These are phyloP conservation scores for Arctocebus calabarensis DNA, from an alignment of 2,797 vertebrate genomes.

Conservation along the genomic window DNA sequence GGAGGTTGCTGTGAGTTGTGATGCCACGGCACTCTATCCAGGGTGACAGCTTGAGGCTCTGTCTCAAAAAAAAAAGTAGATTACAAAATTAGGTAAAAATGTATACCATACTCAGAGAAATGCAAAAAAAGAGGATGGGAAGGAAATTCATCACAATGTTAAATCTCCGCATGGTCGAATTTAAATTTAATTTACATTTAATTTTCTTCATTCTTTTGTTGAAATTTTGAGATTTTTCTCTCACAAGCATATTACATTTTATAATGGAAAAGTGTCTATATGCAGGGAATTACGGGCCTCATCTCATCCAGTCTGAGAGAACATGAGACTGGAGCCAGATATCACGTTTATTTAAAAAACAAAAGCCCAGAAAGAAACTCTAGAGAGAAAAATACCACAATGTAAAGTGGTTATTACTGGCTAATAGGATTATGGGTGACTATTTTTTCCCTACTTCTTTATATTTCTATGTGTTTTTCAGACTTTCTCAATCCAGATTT, in stretches of 20 bases:
- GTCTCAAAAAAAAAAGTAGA: conserved; percentile 24
- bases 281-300: not conserved
- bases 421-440: conserved; percentile 24
- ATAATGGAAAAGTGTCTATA: conserved; percentile 28
- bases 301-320: not conserved
- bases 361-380: conserved; percentile 58
- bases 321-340: conserved; percentile 26
- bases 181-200: conserved; percentile 42
- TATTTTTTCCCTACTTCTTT: not conserved
- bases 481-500: conserved; percentile 28
- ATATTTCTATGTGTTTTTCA: conserved; percentile 31
- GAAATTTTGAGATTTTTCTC: conserved; percentile 49
- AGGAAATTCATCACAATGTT: not conserved
- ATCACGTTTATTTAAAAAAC: conserved; percentile 46
- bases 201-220: conserved; percentile 43
- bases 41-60: no score
- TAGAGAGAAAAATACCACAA: conserved; percentile 20
- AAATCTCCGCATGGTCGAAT: not conserved
- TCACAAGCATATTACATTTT: conserved; percentile 34
- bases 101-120: not conserved
- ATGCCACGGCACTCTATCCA: no score
- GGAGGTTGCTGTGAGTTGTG: no score
- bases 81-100: conserved; percentile 31
- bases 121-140: conserved; percentile 7
- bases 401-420: conserved; percentile 22